Evolutionary conservation across 2,113 vertebrate genomes (phyloP).

Genomic region (Cochlearius cochlearius): DNA sequence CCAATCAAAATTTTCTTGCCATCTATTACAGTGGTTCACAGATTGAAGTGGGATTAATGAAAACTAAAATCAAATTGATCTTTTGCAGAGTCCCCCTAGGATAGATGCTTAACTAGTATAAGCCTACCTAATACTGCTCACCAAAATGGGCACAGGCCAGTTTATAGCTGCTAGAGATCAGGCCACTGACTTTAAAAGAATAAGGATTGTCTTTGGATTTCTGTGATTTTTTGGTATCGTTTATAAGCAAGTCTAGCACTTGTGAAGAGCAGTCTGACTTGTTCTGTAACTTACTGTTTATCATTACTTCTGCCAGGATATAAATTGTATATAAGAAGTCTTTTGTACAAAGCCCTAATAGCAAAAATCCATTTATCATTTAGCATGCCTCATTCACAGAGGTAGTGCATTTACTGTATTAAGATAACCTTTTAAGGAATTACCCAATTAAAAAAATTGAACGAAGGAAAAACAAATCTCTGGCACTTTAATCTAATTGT

Average conservation of each 20-base stretch:
- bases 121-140: not conserved
- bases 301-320: not conserved
- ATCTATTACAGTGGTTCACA: not conserved
- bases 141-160: not conserved
- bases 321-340: not conserved
- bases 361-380: constrained; percentile 37
- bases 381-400: constrained; percentile 30
- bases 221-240: not conserved
- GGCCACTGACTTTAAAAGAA: not conserved
- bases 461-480: constrained; percentile 67
- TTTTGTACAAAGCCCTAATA: not conserved
- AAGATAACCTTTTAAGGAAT: constrained; percentile 68
- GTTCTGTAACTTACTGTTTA: not conserved
- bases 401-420: constrained; percentile 72
- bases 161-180: not conserved
- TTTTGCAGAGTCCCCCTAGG: not conserved
- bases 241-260: not conserved
- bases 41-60: not conserved
- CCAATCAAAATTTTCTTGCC: not conserved
- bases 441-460: constrained; percentile 69
- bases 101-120: not conserved
- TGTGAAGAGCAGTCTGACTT: not conserved
- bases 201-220: not conserved
- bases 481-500: constrained; percentile 69
- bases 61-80: not conserved